phyloP scores from a whole-genome alignment of 2,113 vertebrate species.

The Neodon shergylaensis region DNA sequence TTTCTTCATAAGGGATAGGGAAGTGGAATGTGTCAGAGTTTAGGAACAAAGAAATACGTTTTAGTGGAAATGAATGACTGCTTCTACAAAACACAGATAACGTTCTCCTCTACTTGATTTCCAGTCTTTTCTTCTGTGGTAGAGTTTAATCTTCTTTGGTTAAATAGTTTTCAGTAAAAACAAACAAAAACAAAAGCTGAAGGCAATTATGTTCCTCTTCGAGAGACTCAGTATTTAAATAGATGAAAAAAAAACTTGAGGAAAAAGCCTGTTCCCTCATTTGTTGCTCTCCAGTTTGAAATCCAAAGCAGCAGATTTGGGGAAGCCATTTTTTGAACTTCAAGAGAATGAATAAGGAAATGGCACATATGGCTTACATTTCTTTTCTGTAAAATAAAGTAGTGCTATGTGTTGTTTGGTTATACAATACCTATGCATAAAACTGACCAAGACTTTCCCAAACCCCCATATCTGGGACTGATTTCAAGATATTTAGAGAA shows the following conservation, averaged over 20 bases:
- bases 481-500: slow-evolving; percentile 30
- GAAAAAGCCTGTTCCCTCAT: not conserved
- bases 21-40: not conserved
- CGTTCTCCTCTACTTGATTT: not conserved
- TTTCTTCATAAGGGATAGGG: not conserved
- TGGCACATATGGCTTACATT: not conserved
- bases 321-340: not conserved
- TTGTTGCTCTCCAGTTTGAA: not conserved
- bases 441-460: not conserved
- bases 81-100: not conserved
- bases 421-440: not conserved
- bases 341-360: not conserved
- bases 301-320: not conserved
- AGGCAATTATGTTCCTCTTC: not conserved
- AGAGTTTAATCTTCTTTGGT: not conserved
- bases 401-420: not conserved
- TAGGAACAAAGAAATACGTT: not conserved
- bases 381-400: slow-evolving; percentile 6
- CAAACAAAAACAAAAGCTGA: not conserved
- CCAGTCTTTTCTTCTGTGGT: not conserved
- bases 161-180: not conserved
- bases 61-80: not conserved
- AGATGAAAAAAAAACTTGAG: not conserved
- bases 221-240: not conserved
- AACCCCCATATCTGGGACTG: not conserved